These are phyloP conservation scores for Agriopis leucophaearia DNA, from an alignment of 2,888 invertebrate genomes.

Conservation along the genomic window DNA sequence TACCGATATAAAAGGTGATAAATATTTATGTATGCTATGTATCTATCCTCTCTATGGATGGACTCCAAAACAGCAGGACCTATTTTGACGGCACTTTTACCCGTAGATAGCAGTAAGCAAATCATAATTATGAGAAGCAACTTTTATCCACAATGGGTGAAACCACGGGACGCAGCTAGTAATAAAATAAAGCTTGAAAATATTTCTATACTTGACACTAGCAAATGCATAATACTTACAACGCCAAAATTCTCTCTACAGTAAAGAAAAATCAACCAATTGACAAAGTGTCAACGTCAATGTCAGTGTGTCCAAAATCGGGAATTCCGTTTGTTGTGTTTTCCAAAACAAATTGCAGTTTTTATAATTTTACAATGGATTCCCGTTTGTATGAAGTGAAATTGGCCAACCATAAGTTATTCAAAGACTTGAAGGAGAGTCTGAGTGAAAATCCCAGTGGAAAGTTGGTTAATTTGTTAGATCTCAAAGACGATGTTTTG, in stretches of 20 bases:
- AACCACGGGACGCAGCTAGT: too few relatives aligned
- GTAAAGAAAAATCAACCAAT: too few relatives aligned
- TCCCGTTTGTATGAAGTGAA: constrained; percentile 86
- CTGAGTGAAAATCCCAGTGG: constrained; percentile 81
- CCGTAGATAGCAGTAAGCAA: too few relatives aligned
- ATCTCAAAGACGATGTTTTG: constrained; percentile 88
- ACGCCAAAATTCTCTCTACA: too few relatives aligned
- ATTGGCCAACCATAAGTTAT: constrained; percentile 87
- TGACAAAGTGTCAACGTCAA: constrained; percentile 42
- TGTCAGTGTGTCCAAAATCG: constrained; percentile 39
- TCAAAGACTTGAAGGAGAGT: constrained; percentile 85
- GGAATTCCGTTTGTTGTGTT: constrained; percentile 40
- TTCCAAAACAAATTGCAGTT: constrained; percentile 54
- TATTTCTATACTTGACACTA: neutral
- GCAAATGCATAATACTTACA: neutral
- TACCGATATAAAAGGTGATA: too few relatives aligned
- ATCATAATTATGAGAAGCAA: too few relatives aligned
- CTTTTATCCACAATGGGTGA: too few relatives aligned
- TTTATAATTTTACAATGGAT: constrained; percentile 77
- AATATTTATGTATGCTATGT: too few relatives aligned
- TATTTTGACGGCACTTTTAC: too few relatives aligned
- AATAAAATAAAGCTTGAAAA: too few relatives aligned
- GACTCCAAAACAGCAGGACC: too few relatives aligned
- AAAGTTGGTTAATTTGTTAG: constrained; percentile 88
- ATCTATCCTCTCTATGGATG: too few relatives aligned